Conservation (phyloP, 2,797 vertebrate species). For the Erpetoichthys calabaricus region DNA sequence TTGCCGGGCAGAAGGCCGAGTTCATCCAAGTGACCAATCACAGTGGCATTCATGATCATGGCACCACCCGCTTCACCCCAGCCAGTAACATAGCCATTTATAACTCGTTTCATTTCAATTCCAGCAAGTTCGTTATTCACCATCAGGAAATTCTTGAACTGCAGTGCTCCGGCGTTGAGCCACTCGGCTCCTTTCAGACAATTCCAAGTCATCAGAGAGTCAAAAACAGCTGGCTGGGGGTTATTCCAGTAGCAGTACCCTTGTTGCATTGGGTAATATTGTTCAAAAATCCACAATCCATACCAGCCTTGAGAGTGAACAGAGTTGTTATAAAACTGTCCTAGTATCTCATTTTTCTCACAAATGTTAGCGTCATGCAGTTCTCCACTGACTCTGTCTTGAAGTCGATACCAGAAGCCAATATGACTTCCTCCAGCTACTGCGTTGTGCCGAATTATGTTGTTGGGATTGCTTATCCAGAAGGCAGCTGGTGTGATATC, state of each 20-base stretch:
- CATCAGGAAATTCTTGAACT: constrained; percentile 57
- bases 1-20: constrained; percentile 40
- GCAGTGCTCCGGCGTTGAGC: constrained; percentile 67
- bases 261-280: constrained; percentile 52
- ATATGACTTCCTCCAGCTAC: constrained; percentile 77
- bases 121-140: constrained; percentile 67
- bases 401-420: constrained; percentile 84
- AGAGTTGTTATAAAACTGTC: constrained; percentile 71
- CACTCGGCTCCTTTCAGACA: constrained; percentile 76
- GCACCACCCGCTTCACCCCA: constrained; percentile 55
- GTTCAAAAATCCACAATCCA: constrained; percentile 70
- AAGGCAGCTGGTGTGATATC: constrained; percentile 71
- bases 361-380: constrained; percentile 55
- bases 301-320: constrained; percentile 81
- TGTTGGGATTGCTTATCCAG: constrained; percentile 78
- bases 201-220: constrained; percentile 63
- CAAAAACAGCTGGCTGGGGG: constrained; percentile 54
- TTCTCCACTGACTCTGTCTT: constrained; percentile 55
- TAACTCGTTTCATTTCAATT: constrained; percentile 57
- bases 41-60: constrained; percentile 48
- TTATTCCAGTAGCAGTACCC: constrained; percentile 37
- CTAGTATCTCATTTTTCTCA: constrained; percentile 62
- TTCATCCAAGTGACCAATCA: constrained; percentile 60
- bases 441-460: constrained; percentile 63
- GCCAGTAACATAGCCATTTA: constrained; percentile 33